Evolutionary conservation across 2,797 vertebrate species (phyloP), one percentile per base, ranked within the genome.

Genomic region (Eutrigla gurnardus): DNA sequence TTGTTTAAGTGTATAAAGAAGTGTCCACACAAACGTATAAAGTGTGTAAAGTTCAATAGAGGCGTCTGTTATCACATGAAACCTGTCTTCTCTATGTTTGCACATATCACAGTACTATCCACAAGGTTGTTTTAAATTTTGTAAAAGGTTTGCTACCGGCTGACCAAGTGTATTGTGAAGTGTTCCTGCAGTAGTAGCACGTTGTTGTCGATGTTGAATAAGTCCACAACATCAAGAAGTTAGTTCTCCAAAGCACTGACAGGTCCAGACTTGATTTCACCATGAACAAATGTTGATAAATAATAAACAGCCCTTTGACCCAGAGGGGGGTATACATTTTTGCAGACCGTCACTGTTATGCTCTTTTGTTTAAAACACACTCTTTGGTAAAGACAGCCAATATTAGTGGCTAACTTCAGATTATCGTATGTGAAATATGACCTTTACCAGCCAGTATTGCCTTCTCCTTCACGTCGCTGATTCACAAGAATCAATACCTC

Each of bases 341-440:
- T 33, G 37, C 35, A 25, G 3, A 15, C 5, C 39, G 43, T 11
- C 25, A 17, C n/a, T n/a, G n/a, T n/a, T n/a, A n/a, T 43, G 49
- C 32, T 64, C 10, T 54, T 64, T 47, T 2, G 43, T 18, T 71
- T 61, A 42, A n/a, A 32, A n/a, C n/a, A n/a, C n/a, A n/a, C n/a
- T n/a, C n/a, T n/a, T n/a, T n/a, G n/a, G n/a, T n/a, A n/a, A n/a
- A n/a, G n/a, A n/a, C 25, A 6, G 45, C 32, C 18, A 11, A 49
- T 39, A 40, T 63, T 3, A 25, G 7, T 1, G 7, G 4, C 39
- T 33, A 2, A 52, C 13, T 43, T 58, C 35, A 25, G 39, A 60
- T 65, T 4, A 43, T 39, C 49, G 33, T 17, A 40, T 3, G 3
- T n/a, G 52, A 9, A 43, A 32, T 55, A 37, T 50, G 36, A 52